Evolutionary conservation across 2,797 vertebrate genomes (phyloP).

Genomic region (Microctenopoma stevenorrisi): DNA sequence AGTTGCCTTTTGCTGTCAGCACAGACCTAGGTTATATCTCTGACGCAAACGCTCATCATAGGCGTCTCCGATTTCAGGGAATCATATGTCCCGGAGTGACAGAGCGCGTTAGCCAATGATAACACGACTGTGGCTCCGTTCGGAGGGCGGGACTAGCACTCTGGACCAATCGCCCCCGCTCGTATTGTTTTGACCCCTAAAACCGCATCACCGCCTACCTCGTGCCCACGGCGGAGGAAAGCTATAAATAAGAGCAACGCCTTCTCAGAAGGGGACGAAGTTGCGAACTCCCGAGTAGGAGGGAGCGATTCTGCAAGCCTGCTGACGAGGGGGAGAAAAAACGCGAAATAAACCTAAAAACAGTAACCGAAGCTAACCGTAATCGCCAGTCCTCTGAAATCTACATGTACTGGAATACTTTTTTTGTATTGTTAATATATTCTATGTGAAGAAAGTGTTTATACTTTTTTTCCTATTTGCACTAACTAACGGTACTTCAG

Average conservation of each 20-base stretch:
- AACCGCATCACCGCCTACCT: constrained; percentile 83
- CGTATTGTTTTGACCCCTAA: constrained; percentile 85
- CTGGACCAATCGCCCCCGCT: constrained; percentile 59
- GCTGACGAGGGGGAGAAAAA: constrained; percentile 65
- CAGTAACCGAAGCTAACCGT: constrained; percentile 65
- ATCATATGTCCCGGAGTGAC: constrained; percentile 62
- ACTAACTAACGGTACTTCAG: constrained; percentile 84
- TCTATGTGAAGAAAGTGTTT: constrained; percentile 84
- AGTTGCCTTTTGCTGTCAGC: constrained; percentile 68
- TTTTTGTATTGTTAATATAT: constrained; percentile 78
- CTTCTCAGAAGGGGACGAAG: constrained; percentile 73
- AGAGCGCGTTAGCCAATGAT: constrained; percentile 57
- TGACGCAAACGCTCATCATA: constrained; percentile 80
- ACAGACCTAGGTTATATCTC: constrained; percentile 78
- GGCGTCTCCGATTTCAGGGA: constrained; percentile 70
- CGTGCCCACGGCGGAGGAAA: constrained; percentile 85
- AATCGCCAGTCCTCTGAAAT: constrained; percentile 71
- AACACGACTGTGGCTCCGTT: accelerated
- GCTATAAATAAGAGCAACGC: constrained; percentile 83
- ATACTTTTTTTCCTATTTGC: constrained; percentile 83
- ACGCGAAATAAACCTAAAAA: constrained; percentile 60
- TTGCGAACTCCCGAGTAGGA: constrained; percentile 82
- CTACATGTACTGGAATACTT: constrained; percentile 83
- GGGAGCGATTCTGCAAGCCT: constrained; percentile 77
- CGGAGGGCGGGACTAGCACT: constrained; percentile 28